These are phyloP conservation scores for Peromyscus melanophrys DNA, from an alignment of 2,797 vertebrate species.

Conservation along the genomic window DNA sequence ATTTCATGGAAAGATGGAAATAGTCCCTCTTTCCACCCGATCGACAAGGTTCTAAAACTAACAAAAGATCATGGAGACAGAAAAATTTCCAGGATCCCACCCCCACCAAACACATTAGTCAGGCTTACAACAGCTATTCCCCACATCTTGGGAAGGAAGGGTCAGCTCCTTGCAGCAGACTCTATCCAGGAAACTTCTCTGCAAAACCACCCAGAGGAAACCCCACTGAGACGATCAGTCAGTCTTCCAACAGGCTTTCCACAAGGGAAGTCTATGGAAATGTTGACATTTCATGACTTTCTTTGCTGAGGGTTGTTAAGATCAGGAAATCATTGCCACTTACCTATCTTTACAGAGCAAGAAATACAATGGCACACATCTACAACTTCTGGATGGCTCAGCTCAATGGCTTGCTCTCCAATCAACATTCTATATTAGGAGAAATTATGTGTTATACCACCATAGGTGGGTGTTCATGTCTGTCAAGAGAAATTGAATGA, in stretches of 20 bases:
- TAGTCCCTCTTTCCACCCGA: slow-evolving; percentile 1
- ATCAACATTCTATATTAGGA: slow-evolving; percentile 11
- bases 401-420: neutral
- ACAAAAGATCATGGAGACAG: slow-evolving; percentile 17
- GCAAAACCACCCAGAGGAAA: neutral
- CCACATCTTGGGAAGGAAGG: neutral
- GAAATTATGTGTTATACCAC: neutral
- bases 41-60: neutral
- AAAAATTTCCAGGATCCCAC: neutral
- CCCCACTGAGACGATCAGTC: neutral
- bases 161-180: neutral
- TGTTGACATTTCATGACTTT: slow-evolving; percentile 61
- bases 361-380: neutral
- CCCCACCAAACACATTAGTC: neutral
- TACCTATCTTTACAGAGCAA: neutral
- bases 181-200: neutral
- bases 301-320: slow-evolving; percentile 42
- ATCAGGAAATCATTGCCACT: slow-evolving; percentile 60
- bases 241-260: slow-evolving; percentile 38
- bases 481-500: neutral
- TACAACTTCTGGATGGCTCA: neutral
- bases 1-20: slow-evolving; percentile 27
- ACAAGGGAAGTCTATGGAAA: slow-evolving; percentile 11
- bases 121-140: neutral
- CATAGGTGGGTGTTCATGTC: neutral